These are phyloP conservation scores for Amphiura filiformis DNA, from an alignment of 35 echinoderm and acorn worm genomes.

Conservation along the genomic window DNA sequence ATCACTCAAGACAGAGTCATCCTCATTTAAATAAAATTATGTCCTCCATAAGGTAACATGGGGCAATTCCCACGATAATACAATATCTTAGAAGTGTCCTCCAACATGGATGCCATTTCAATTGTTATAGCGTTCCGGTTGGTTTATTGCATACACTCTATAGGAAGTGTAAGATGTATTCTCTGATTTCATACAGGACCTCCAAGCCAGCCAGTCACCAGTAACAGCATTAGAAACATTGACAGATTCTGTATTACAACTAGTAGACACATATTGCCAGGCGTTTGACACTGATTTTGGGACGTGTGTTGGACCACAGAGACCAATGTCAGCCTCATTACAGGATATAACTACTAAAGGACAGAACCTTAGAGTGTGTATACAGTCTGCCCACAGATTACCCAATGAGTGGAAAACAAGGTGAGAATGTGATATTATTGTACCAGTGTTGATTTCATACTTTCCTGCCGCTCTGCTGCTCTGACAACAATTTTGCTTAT, in stretches of 20 bases:
- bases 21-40: too few species aligned
- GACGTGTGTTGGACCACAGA: slow-evolving; percentile 12
- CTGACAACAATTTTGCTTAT: too few species aligned
- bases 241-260: slow-evolving; percentile 45
- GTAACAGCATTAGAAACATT: background rate
- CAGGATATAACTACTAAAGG: slow-evolving; percentile 75
- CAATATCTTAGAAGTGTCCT: too few species aligned
- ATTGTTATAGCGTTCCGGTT: too few species aligned
- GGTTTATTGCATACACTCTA: too few species aligned
- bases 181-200: too few species aligned
- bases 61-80: too few species aligned
- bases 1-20: too few species aligned
- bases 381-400: slow-evolving; percentile 73
- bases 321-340: slow-evolving; percentile 1
- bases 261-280: slow-evolving; percentile 85
- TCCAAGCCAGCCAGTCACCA: background rate
- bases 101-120: too few species aligned
- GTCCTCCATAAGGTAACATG: too few species aligned
- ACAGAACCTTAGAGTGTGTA: slow-evolving; percentile 50
- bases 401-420: slow-evolving; percentile 68
- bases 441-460: background rate
- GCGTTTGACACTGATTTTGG: slow-evolving; percentile 92
- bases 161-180: too few species aligned
- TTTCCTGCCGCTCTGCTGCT: background rate
- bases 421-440: slow-evolving; percentile 29